These are phyloP conservation scores for Acheta domesticus DNA, from an alignment of 2,888 invertebrate genomes.

Conservation along the genomic window DNA sequence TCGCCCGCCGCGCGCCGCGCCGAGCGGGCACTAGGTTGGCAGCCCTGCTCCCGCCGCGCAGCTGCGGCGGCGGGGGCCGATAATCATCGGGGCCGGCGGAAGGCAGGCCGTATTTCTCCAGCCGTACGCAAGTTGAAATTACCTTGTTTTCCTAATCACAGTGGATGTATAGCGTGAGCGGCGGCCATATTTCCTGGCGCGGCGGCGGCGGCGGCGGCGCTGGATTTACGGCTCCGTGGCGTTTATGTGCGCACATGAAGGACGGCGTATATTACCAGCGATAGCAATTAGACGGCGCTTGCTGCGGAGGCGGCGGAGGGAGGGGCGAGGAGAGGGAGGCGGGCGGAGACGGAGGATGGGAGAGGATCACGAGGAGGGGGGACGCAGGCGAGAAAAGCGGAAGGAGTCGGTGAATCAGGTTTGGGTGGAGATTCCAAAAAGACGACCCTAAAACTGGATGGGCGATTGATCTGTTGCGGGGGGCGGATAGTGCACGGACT, in stretches of 20 bases:
- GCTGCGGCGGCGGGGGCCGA: conserved; percentile 5
- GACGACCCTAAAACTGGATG: too few relatives aligned
- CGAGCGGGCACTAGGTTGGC: background rate
- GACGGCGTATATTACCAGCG: conserved; percentile 18
- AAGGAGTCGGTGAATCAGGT: too few relatives aligned
- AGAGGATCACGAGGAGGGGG: too few relatives aligned
- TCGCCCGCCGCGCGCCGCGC: background rate
- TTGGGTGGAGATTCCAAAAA: too few relatives aligned
- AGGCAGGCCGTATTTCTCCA: conserved; percentile 18
- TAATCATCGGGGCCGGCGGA: conserved; percentile 2
- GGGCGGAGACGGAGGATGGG: too few relatives aligned
- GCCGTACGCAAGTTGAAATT: conserved; percentile 18
- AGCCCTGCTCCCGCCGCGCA: background rate
- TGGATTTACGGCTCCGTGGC: conserved; percentile 7
- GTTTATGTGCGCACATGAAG: conserved; percentile 18
- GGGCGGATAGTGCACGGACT: too few relatives aligned
- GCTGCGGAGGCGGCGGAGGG: background rate
- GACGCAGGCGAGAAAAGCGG: too few relatives aligned
- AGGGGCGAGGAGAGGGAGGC: too few relatives aligned
- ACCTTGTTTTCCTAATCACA: conserved; percentile 18
- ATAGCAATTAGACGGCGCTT: conserved; percentile 18
- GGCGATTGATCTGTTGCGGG: too few relatives aligned
- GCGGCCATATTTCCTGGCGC: conserved; percentile 1
- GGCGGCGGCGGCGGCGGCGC: background rate
- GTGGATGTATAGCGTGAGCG: conserved; percentile 18